phyloP scores from a whole-genome alignment of 1,140 invertebrate species.

The Acyrthosiphon pisum region DNA sequence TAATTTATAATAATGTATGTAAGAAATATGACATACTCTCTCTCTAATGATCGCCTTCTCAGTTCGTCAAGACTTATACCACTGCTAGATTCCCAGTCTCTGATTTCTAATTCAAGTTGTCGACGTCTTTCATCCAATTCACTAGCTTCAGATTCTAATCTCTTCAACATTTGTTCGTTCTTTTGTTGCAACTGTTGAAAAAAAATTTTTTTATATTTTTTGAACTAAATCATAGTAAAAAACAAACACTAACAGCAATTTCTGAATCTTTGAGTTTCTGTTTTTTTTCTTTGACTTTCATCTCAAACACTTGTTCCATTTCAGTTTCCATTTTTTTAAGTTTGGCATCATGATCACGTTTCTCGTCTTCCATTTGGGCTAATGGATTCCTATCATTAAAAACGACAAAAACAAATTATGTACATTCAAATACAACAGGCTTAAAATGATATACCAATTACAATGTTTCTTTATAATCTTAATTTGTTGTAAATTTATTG shows the following conservation, averaged over 20 bases:
- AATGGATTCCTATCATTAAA: slow-evolving; percentile 82
- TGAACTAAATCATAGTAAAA: neutral
- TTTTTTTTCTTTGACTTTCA: slow-evolving; percentile 88
- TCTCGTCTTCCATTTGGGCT: slow-evolving; percentile 97
- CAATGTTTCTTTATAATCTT: neutral
- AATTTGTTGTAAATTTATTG: slow-evolving; percentile 40
- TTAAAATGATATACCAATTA: neutral
- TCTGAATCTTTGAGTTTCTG: slow-evolving; percentile 93
- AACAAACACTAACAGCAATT: slow-evolving; percentile 72
- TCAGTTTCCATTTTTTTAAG: slow-evolving; percentile 97
- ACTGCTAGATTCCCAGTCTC: slow-evolving; percentile 88
- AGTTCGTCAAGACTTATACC: slow-evolving; percentile 87
- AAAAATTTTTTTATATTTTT: slow-evolving; percentile 53
- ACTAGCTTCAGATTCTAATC: slow-evolving; percentile 84
- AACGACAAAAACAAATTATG: neutral
- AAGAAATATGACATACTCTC: slow-evolving; percentile 72
- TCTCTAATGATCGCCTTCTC: slow-evolving; percentile 81
- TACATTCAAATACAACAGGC: neutral
- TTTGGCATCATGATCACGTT: slow-evolving; percentile 91
- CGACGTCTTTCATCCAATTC: slow-evolving; percentile 90
- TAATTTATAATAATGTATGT: neutral
- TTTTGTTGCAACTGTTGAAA: slow-evolving; percentile 70
- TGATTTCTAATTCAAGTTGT: slow-evolving; percentile 85
- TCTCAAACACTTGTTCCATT: slow-evolving; percentile 93
- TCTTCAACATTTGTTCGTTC: slow-evolving; percentile 74